Evolutionary conservation across 2,888 invertebrate genomes (phyloP), one percentile per base, ranked within the genome.

Genomic region (Cheilosia urbana): DNA sequence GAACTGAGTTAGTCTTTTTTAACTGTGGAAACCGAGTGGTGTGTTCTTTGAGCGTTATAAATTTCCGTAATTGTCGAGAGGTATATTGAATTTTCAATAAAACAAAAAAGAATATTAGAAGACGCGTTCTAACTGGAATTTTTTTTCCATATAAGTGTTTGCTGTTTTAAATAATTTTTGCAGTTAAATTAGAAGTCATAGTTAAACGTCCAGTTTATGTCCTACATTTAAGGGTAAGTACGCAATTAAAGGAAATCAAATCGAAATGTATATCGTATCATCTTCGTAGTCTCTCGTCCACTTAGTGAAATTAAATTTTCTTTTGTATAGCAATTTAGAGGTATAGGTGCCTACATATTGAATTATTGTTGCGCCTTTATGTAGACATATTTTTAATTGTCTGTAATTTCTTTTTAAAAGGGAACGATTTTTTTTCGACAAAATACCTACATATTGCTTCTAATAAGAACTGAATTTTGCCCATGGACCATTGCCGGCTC

Each of bases 1-100:
- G 27, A 45, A 57, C n/a, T 30, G 55, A 83, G 47, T 83, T 66
- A 83, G 83, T 83, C 83, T 78, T 68, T 42, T 68, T 60, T 68
- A 78, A 83, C 83, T 45, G 78, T 78, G 53, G 47, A 68, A 55
- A 45, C 34, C 37, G 72, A 71, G 71, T 83, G 82, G 47, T 34
- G 78, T 73, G 62, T 68, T 40, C 69, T 69, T 45, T 30, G 34
- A 62, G 62, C 73, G 73, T 58, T 58, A 68, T 42, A 49, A 45
- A 42, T 69, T 77, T 60, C 19, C 24, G 49, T 37, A 71, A 40
- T 66, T 58, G 63, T 63, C 30, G 24, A 65, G 15, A 55, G 63
- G 45, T 57, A 60, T 68, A 60, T 68, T 60, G 21, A 53, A 63
- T 62, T 60, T 40, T 30, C n/a, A 55, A 42, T n/a, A 42, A 66